Evolutionary conservation across 2,888 invertebrate species (phyloP), one percentile per base, ranked within the genome.

Genomic region (Melinaea marsaeus): DNA sequence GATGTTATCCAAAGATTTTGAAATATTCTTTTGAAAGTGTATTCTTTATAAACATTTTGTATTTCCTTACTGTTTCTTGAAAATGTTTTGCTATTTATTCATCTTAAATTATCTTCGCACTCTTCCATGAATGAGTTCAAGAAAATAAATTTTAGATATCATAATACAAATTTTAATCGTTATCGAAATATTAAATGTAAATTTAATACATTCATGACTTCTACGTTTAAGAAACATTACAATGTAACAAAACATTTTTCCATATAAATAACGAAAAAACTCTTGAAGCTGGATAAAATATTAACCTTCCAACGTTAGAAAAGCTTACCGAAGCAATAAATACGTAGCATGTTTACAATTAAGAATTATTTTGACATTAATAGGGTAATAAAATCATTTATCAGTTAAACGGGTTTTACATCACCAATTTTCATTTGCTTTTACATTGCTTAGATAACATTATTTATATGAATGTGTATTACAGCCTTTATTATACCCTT

Each of bases 361-460:
- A 84, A 75, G 75, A 77, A 77, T 75, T 78, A 77, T 80, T 83
- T 84, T 81, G 81, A 81, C 79, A 83, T 81, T 85, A 84, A 85
- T 84, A 73, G 81, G 67, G 77, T 80, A 80, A 85, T 86, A 85
- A 86, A 84, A 45, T 65, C 57, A 84, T 74, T 76, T 75, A 81
- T 79, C 79, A 79, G 79, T 75, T 73, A 74, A 71, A 69, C 72
- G 75, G 78, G 80, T 80, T 79, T 80, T 80, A 80, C 79, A 76
- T 55, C 70, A 71, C 73, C 47, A 61, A 61, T 64, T 67, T 63
- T 64, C 60, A 61, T 56, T 66, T 62, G 46, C 34, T 45, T 62
- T 55, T 61, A 62, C 64, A 60, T 56, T 58, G 22, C 48, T 13
- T 48, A 51, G 51, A 51, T 51, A 51, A 51, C 51, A 32, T 51